phyloP scores from a whole-genome alignment of 1,140 invertebrate genomes.

The Oppia nitens region DNA sequence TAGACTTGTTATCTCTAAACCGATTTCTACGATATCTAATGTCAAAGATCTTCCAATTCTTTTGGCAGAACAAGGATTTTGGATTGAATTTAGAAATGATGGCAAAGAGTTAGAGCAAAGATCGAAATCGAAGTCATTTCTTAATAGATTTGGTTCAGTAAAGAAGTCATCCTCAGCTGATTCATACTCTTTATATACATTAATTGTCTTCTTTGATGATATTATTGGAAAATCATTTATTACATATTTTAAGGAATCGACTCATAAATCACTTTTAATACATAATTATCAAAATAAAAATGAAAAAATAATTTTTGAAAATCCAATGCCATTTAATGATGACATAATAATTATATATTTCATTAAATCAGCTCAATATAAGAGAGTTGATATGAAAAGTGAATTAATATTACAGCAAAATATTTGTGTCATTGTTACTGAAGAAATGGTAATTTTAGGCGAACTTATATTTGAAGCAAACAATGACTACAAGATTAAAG shows the following conservation, averaged over 20 bases:
- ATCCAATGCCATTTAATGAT: not conserved
- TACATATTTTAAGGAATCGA: not conserved
- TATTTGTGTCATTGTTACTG: not conserved
- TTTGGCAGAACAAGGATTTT: conserved; percentile 7
- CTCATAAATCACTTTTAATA: not conserved
- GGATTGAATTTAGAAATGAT: conserved; percentile 2
- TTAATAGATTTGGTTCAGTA: not conserved
- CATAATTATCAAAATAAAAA: not conserved
- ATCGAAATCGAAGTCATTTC: not conserved
- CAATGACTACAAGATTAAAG: not conserved
- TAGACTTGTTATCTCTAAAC: not conserved
- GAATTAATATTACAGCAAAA: not conserved
- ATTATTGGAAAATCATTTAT: not conserved
- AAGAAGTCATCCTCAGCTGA: not conserved
- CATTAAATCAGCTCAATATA: not conserved
- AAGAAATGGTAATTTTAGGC: not conserved
- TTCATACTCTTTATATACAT: not conserved
- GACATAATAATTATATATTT: not conserved
- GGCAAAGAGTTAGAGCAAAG: not conserved
- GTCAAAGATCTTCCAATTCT: not conserved
- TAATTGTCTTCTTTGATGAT: not conserved
- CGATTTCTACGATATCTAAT: not conserved
- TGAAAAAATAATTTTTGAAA: not conserved
- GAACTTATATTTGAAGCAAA: not conserved
- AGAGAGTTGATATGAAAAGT: not conserved